Base-by-base conservation (phyloP, 2,113 vertebrate species). In the Pelvicachromis taeniatus region DNA sequence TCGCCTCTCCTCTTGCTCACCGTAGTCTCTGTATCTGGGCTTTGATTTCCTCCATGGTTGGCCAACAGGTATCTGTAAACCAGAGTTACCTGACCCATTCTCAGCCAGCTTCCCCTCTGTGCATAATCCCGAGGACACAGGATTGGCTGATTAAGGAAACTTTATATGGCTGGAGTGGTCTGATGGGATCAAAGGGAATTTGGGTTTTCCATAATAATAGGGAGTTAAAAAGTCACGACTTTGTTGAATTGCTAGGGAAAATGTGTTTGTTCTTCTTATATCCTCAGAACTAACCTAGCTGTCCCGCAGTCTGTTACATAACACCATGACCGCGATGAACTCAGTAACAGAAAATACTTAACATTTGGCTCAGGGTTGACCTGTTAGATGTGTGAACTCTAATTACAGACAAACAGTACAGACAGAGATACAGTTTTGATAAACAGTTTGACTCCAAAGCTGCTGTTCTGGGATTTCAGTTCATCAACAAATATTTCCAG, bases 21-120 rank as follows among this genome's bases (percentile, higher is more conserved):
- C 84, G 84, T 52, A 3, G 88, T 90, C 77, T 48, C 87, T 86
- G 90, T 89, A 82, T 92, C 90, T 59, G 31, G 92, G 94, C 94
- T 95, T 96, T 95, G 95, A 96, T 96, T 96, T 95, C 94, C 92
- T 86, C 81, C 23, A 11, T 45, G 87, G 86, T 89, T 58, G 19
- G 90, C 94, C 91, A 93, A 84, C 86, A 88, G 91, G 92, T 95
- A 95, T 95, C 93, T 93, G 89, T 88, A 85, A 91, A 92, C 87
- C 88, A 91, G 26, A 88, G 94, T 92, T 88, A 94, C 88, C 82
- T 91, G 92, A 94, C 90, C 89, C 78, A 55, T 87, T 86, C 79
- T 86, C 82, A 31, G 65, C 45, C 80, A 12, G 70, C 80, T 56
- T 82, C 85, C 63, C 89, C 80, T 82, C 23, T 80, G 68, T 31